Conservation (phyloP, 2,888 invertebrate genomes). For the Amphipyra berbera region DNA sequence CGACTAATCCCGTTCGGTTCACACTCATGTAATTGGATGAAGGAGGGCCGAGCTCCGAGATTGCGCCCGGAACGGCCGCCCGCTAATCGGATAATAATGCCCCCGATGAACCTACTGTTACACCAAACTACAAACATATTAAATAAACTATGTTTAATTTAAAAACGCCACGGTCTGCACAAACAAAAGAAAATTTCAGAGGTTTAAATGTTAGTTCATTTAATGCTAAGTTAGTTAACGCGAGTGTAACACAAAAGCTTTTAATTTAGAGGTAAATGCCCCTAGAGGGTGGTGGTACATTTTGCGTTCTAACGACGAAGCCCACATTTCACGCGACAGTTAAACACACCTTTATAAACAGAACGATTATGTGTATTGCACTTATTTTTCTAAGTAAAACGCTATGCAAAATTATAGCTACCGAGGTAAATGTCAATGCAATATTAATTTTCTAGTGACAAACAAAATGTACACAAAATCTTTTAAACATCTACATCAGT, state of each 20-base stretch:
- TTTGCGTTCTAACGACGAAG: conserved; percentile 43
- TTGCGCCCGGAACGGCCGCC: conserved; percentile 79
- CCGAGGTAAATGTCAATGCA: conserved; percentile 4
- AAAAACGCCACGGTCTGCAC: conserved; percentile 18
- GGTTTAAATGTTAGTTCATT: conserved; percentile 51
- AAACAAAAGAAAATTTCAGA: conserved; percentile 20
- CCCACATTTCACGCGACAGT: conserved; percentile 46
- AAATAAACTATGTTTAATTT: conserved; percentile 37
- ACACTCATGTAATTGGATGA: conserved; percentile 88
- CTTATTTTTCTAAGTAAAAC: conserved; percentile 20
- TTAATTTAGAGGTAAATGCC: conserved; percentile 65
- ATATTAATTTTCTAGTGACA: neutral
- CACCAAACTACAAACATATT: conserved; percentile 61
- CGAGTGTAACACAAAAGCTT: conserved; percentile 60
- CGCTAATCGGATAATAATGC: conserved; percentile 86
- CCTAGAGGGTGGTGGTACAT: conserved; percentile 53
- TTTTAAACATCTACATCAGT: too few species aligned
- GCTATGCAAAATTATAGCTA: conserved; percentile 1
- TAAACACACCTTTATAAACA: conserved; percentile 42
- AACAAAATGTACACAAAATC: too few species aligned
- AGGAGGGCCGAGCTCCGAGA: conserved; percentile 80
- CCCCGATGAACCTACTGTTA: conserved; percentile 68
- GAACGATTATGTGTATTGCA: conserved; percentile 22
- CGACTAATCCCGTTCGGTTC: conserved; percentile 83
- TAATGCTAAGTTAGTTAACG: conserved; percentile 53